Percentiles rank a stretch among this genome's conserved stretches.
These are phyloP conservation scores for Burhinus oedicnemus DNA, from an alignment of 2,113 vertebrate genomes.

Conservation along the genomic window DNA sequence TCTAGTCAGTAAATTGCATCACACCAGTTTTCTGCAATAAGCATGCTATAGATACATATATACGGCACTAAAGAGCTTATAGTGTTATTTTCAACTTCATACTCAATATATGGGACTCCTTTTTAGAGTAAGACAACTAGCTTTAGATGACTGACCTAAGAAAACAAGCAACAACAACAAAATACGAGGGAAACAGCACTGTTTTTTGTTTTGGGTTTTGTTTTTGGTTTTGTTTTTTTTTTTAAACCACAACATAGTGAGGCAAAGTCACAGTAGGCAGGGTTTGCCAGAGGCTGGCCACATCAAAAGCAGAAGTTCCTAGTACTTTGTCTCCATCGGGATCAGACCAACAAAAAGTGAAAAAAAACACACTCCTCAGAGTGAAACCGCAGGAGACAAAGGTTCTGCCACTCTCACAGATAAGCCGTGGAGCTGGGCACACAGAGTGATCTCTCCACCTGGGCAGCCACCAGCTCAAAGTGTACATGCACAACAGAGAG, in stretches of 20 bases:
- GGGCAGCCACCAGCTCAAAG: background rate
- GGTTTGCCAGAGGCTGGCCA: background rate
- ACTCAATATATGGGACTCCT: rapidly evolving
- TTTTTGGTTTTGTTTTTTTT: too few species aligned
- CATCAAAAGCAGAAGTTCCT: background rate
- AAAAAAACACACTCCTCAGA: background rate
- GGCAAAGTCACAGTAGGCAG: background rate
- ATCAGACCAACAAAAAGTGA: background rate
- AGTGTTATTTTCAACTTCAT: background rate
- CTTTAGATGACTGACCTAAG: background rate
- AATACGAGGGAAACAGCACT: background rate
- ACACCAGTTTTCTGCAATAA: background rate
- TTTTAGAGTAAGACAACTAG: background rate
- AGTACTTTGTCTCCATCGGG: background rate
- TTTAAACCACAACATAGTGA: background rate
- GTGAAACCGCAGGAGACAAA: background rate
- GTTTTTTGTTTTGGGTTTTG: too few species aligned
- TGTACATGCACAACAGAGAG: background rate
- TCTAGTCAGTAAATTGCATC: background rate
- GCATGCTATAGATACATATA: background rate
- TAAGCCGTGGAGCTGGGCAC: background rate
- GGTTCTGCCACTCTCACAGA: background rate
- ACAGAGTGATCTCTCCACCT: background rate
- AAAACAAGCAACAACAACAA: background rate
- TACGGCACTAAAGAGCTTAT: background rate